Evolutionary conservation across 1,140 invertebrate genomes (phyloP), one percentile per base, ranked within the genome.

Genomic region (Drosophila tsacasi): DNA sequence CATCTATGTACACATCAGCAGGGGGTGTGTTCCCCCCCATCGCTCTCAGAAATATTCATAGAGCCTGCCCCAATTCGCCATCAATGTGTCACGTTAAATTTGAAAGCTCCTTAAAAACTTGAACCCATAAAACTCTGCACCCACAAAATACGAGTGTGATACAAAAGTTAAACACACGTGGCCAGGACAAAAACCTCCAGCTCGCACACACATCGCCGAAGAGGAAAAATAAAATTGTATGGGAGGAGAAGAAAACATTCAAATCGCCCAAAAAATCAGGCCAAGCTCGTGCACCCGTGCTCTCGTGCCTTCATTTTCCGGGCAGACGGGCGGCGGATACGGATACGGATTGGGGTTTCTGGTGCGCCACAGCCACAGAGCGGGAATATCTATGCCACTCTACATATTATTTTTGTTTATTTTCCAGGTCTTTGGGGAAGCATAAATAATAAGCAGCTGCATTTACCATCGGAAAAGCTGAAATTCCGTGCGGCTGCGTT

Each of bases 61-160:
- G 49, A 54, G 47, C 21, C 10, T 25, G 63, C 42, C 67, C 69
- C 69, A 73, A 60, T 73, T 49, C 47, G 73, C 40, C 63, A 67
- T 62, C 68, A 77, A 81, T 81, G 59, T 64, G 67, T 67, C 60
- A 62, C 21, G 39, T 47, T 65, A 61, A 54, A 77, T 77, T 63
- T 47, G 42, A 80, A 81, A 78, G 67, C 82, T 63, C 62, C 82
- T 84, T 85, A 66, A 65, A 83, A 85, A 73, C 54, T 85, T 81
- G 61, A 69, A 63, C 46, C 61, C 69, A 39, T 54, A 49, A 42
- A 46, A 62, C 55, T 19, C 44, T 65, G 55, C 2, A n/a, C 46
- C 46, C 42, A 27, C 42, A 79, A 73, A 60, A 72, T 52, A 57
- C 21, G 35, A 57, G 54, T 40, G 58, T 76, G 61, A 76, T 75